Evolutionary conservation across 2,888 invertebrate species (phyloP).

Genomic region (Tanaodytes sp.): DNA sequence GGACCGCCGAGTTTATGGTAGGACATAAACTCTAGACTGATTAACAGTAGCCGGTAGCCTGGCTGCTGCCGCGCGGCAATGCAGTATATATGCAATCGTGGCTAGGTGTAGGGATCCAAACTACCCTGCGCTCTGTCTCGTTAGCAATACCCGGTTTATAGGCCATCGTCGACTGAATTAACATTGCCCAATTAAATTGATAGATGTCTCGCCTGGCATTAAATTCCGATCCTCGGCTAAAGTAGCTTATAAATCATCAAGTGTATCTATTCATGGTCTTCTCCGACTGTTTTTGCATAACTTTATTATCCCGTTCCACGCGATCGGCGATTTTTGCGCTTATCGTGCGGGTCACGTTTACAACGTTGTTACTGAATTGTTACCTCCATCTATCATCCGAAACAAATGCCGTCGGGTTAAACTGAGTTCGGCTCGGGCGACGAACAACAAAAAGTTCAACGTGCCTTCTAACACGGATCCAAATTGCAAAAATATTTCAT

Average conservation of each 20-base stretch:
- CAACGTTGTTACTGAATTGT: slow-evolving; percentile 44
- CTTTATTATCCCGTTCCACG: slow-evolving; percentile 37
- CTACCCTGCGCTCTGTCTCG: slow-evolving; percentile 68
- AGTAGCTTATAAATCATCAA: slow-evolving; percentile 62
- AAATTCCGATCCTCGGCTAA: slow-evolving; percentile 65
- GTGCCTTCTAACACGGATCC: slow-evolving; percentile 4
- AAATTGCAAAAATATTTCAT: too few relatives aligned
- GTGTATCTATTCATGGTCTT: slow-evolving; percentile 50
- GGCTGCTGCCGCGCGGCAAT: slow-evolving; percentile 56
- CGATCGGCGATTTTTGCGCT: slow-evolving; percentile 27
- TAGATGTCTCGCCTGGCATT: slow-evolving; percentile 69
- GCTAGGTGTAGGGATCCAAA: slow-evolving; percentile 62
- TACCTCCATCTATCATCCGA: slow-evolving; percentile 33
- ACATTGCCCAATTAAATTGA: slow-evolving; percentile 74
- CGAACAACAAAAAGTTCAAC: slow-evolving; percentile 21
- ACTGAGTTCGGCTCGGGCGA: not conserved
- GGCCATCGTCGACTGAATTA: slow-evolving; percentile 73
- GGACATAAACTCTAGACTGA: slow-evolving; percentile 73
- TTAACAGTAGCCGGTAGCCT: slow-evolving; percentile 71
- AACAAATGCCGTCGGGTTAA: slow-evolving; percentile 24
- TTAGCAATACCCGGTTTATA: slow-evolving; percentile 71
- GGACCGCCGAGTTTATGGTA: slow-evolving; percentile 67
- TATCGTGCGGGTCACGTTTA: slow-evolving; percentile 44
- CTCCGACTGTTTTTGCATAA: slow-evolving; percentile 48
- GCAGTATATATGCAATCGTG: slow-evolving; percentile 61